Base-by-base conservation (phyloP, 2,113 vertebrate genomes). In the Oplegnathus fasciatus region DNA sequence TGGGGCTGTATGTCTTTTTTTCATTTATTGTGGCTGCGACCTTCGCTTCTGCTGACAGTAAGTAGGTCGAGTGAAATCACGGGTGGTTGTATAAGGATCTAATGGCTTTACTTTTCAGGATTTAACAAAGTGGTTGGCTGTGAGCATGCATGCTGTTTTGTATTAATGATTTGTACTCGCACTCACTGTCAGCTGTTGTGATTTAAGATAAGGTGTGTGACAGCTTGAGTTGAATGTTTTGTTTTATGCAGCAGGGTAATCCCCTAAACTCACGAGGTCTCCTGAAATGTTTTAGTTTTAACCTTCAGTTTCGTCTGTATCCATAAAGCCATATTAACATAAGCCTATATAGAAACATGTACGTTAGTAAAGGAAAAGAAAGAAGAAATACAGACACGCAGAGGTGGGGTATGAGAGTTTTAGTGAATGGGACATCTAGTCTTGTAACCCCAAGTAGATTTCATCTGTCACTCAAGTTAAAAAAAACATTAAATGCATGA, bases 41-140 rank as follows among this genome's bases (percentile, higher is more conserved):
- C 40, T 62, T 80, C 78, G 58, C 30, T 24, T 79, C 85, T 48
- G 48, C 84, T 22, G 75, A 91, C 65, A 78, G 93, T 93, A 93
- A 94, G 93, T 93, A 88, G 75, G 57, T 57, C 72, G 0, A 3
- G 74, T 37, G n/a, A 52, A 75, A 18, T 54, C 52, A 42, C 34
- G 0, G 15, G 9, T 28, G 28, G 2, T 75, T 84, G 37, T 75
- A 0, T 69, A 68, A 64, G n/a, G 60, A 65, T 62, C 17, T 22
- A 2, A 20, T 54, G 5, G 26, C 37, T 69, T 26, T 22, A 24
- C 28, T 69, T 9, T 8, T 37, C 10, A 2, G 11, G 6, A 60
- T 46, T 70, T 13, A 14, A 32, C 17, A 17, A 2, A 6, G 9
- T 10, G 2, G 1, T 5, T 55, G 4, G 15, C 69, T 42, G 50